A percentile compares a stretch with the other conserved stretches of the same genome.
These are phyloP conservation scores for Aporrectodea caliginosa DNA, from an alignment of 1,140 invertebrate genomes.

Conservation along the genomic window DNA sequence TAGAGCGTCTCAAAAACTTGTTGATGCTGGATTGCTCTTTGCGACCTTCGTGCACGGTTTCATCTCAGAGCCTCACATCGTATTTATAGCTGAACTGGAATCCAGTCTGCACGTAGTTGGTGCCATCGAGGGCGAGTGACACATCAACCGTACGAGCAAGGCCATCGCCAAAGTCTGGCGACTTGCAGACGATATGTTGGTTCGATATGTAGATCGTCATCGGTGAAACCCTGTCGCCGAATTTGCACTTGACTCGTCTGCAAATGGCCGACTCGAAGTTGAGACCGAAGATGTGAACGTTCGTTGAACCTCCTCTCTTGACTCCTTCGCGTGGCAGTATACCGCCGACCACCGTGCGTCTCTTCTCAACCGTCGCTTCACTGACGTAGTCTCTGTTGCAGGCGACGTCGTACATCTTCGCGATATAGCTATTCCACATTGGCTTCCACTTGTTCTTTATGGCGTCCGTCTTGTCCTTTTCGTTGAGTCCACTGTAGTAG, in stretches of 20 bases:
- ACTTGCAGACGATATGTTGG: constrained; percentile 17
- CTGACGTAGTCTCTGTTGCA: constrained; percentile 27
- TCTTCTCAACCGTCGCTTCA: background rate
- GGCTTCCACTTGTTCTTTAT: constrained; percentile 35
- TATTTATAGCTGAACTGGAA: background rate
- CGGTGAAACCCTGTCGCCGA: constrained; percentile 30
- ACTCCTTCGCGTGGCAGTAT: constrained; percentile 34
- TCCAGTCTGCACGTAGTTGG: background rate
- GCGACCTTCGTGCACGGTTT: too few species aligned
- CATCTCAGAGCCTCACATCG: too few species aligned
- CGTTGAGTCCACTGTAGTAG: constrained; percentile 35
- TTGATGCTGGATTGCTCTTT: too few species aligned
- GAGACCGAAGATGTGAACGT: constrained; percentile 36
- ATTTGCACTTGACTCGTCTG: constrained; percentile 32
- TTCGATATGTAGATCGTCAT: constrained; percentile 35
- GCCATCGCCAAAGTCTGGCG: background rate
- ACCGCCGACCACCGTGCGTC: background rate
- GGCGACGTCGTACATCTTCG: constrained; percentile 32
- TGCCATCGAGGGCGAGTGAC: background rate
- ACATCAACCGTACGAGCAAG: background rate
- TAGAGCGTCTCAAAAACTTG: too few species aligned
- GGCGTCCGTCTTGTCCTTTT: constrained; percentile 33
- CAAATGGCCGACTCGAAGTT: constrained; percentile 36
- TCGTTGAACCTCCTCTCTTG: constrained; percentile 15
- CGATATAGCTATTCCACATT: constrained; percentile 35